These are phyloP conservation scores for Leptopilina myrica DNA, from an alignment of 2,888 invertebrate genomes.

Conservation along the genomic window DNA sequence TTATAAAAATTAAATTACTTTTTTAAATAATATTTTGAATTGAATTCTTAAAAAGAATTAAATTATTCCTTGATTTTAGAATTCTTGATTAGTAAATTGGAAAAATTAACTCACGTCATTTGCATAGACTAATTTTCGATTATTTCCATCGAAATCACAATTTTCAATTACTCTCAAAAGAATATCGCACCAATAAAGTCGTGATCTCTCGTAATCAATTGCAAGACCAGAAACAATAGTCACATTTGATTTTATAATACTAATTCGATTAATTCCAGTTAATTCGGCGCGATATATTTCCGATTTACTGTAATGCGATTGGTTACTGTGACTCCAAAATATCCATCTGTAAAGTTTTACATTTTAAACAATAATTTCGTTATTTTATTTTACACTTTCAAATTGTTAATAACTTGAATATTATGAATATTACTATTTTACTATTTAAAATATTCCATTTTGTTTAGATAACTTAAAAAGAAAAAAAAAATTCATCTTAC, in stretches of 20 bases:
- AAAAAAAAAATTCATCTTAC: constrained; percentile 12
- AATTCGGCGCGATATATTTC: constrained; percentile 76
- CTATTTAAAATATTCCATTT: too few relatives aligned
- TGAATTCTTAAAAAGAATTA: too few relatives aligned
- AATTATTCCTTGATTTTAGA: too few relatives aligned
- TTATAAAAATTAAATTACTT: too few relatives aligned
- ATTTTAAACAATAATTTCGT: too few relatives aligned
- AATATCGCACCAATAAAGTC: constrained; percentile 88
- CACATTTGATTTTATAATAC: constrained; percentile 75
- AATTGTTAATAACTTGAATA: too few relatives aligned
- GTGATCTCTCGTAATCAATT: constrained; percentile 79
- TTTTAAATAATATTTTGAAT: too few relatives aligned
- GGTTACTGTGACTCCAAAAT: constrained; percentile 72
- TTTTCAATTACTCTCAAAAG: constrained; percentile 78
- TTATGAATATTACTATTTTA: too few relatives aligned
- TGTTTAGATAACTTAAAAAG: too few relatives aligned
- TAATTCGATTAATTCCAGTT: constrained; percentile 77
- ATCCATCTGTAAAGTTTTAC: constrained; percentile 65
- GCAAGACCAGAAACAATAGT: constrained; percentile 80
- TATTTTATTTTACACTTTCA: too few relatives aligned
- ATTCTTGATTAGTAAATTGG: too few relatives aligned
- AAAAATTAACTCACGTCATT: neutral
- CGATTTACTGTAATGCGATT: constrained; percentile 53
- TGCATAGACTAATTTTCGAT: constrained; percentile 5
- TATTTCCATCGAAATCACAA: constrained; percentile 46